These are phyloP conservation scores for Rhabdomys dilectus DNA, from an alignment of 2,113 vertebrate species.

Conservation along the genomic window DNA sequence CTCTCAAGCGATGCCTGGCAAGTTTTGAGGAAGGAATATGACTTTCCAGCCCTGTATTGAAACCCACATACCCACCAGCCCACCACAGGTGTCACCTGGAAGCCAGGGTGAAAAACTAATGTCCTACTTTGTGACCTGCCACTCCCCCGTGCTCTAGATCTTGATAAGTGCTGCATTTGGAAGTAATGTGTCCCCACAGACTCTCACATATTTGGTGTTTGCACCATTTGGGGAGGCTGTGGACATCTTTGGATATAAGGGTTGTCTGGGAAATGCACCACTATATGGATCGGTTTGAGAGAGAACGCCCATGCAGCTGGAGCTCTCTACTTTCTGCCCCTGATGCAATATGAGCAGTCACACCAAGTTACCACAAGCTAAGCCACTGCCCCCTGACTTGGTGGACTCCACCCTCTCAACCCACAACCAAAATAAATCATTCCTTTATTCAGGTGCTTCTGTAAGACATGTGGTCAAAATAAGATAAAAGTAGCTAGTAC, in stretches of 20 bases:
- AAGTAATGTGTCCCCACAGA: not conserved
- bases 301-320: too few relatives aligned
- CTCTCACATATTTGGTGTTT: not conserved
- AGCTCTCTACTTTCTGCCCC: not conserved
- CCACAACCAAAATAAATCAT: not conserved
- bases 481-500: not conserved
- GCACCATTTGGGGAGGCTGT: not conserved
- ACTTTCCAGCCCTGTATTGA: not conserved
- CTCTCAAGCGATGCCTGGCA: not conserved
- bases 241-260: not conserved
- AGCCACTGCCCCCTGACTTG: not conserved
- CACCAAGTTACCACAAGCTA: not conserved
- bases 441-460: not conserved
- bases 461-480: not conserved
- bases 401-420: not conserved
- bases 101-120: too few relatives aligned
- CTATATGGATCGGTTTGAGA: not conserved
- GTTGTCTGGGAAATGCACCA: not conserved
- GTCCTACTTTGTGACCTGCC: not conserved
- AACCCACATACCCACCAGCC: not conserved
- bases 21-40: not conserved
- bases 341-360: not conserved
- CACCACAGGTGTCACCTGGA: not conserved
- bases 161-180: too few relatives aligned
- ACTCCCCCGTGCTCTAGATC: accelerated